Percentiles rank a stretch among this genome's conserved stretches.
phyloP scores from a whole-genome alignment of 1,140 invertebrate species.

The Venturia canescens region DNA sequence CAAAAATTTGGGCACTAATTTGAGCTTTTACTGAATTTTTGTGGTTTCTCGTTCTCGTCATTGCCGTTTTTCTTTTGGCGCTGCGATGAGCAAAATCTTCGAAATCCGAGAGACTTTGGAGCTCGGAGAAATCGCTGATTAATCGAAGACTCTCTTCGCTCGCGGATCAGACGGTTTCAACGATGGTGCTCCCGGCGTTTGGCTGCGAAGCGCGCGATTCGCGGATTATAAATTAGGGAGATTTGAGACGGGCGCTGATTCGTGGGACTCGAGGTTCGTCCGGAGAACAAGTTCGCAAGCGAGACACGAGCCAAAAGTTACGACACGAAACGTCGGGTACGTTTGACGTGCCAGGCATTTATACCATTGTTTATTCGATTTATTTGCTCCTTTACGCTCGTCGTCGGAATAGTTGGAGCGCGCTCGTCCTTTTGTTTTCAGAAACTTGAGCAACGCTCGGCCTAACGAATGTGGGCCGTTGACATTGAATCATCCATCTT shows the following conservation, averaged over 20 bases:
- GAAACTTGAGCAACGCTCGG: constrained; percentile 58
- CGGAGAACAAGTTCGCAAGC: constrained; percentile 5
- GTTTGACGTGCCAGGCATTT: constrained; percentile 53
- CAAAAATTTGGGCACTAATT: too few species aligned
- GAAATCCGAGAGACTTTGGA: too few species aligned
- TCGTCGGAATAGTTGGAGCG: neutral
- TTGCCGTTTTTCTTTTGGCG: too few species aligned
- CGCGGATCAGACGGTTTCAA: neutral
- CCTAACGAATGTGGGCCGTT: constrained; percentile 56
- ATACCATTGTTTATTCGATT: neutral
- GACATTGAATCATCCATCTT: constrained; percentile 61
- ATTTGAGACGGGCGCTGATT: neutral
- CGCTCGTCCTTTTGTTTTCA: constrained; percentile 40
- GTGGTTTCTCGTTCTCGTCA: too few species aligned
- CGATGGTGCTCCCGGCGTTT: neutral
- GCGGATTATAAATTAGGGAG: neutral
- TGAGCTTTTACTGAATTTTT: too few species aligned
- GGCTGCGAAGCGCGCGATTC: neutral
- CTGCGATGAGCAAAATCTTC: too few species aligned
- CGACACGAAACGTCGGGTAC: constrained; percentile 47
- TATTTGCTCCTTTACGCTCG: constrained; percentile 8
- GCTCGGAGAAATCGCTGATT: too few species aligned
- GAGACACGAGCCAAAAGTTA: constrained; percentile 56
- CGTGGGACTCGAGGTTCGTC: neutral
- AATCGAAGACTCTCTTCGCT: too few species aligned